These are phyloP conservation scores for Nanorana parkeri DNA, from an alignment of 2,113 vertebrate genomes.

Conservation along the genomic window DNA sequence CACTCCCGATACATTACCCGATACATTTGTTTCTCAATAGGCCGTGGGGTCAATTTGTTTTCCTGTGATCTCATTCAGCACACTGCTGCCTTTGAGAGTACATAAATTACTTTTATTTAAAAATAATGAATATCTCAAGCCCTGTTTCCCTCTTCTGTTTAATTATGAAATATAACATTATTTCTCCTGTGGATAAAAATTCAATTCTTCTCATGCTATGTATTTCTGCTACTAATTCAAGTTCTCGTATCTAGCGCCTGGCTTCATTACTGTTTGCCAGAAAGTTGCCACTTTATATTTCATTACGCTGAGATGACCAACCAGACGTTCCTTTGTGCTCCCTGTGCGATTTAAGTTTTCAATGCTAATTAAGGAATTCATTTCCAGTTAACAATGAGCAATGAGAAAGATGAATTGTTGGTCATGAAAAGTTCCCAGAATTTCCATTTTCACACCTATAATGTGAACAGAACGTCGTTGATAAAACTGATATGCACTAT, in stretches of 20 bases:
- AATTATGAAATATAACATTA: conserved; percentile 41
- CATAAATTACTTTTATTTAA: conserved; percentile 28
- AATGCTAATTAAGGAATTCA: conserved; percentile 44
- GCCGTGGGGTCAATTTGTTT: background rate
- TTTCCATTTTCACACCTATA: conserved; percentile 14
- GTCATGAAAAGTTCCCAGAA: conserved; percentile 33
- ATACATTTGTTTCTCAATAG: background rate
- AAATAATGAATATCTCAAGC: conserved; percentile 15
- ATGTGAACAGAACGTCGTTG: background rate
- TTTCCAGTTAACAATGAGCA: conserved; percentile 40
- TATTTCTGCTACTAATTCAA: conserved; percentile 13
- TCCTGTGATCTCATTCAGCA: background rate
- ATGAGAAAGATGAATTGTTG: conserved; percentile 18
- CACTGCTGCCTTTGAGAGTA: background rate
- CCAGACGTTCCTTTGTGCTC: conserved; percentile 11
- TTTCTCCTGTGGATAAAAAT: conserved; percentile 45
- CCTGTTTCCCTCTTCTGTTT: background rate
- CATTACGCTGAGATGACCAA: conserved; percentile 2
- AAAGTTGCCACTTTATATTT: conserved; percentile 34
- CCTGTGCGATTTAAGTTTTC: conserved; percentile 32
- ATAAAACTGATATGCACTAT: no score
- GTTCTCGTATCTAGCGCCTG: conserved; percentile 7
- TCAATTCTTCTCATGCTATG: background rate
- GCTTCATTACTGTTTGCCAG: conserved; percentile 28
- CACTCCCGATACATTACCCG: background rate